A percentile compares a stretch with the other conserved stretches of the same genome.
Conservation (phyloP, 2,888 invertebrate species). For the Polydesmus complanatus region DNA sequence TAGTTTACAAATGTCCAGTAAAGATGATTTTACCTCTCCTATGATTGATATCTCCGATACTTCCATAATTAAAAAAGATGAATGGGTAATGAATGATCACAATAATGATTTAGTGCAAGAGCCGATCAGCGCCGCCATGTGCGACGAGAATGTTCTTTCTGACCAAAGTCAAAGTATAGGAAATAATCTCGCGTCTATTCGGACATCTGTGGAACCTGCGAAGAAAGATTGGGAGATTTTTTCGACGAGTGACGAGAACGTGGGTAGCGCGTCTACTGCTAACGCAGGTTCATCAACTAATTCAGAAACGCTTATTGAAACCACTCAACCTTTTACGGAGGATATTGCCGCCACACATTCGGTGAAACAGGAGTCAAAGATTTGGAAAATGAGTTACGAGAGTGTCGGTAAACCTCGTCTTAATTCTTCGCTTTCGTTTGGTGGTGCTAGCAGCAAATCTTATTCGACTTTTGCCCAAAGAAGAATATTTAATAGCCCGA, state of each 20-base stretch:
- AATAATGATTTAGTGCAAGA: not conserved
- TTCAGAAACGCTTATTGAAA: not conserved
- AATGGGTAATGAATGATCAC: not conserved
- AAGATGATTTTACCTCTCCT: not conserved
- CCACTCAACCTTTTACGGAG: not conserved
- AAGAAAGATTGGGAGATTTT: not conserved
- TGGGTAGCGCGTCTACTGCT: not conserved
- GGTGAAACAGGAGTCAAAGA: not conserved
- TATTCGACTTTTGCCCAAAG: not conserved
- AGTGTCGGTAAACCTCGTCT: not conserved
- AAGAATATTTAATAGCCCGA: slow-evolving; percentile 22
- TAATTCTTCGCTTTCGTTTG: not conserved
- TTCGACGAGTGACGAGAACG: not conserved
- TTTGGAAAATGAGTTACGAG: not conserved
- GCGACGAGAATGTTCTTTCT: not conserved
- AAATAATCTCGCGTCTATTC: not conserved
- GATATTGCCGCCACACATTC: not conserved
- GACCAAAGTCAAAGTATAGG: not conserved
- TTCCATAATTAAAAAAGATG: not conserved
- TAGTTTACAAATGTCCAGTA: not conserved
- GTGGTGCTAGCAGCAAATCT: not conserved
- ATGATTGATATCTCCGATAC: not conserved
- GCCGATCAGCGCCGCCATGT: not conserved
- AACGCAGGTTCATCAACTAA: not conserved
- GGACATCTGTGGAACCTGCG: not conserved